Percentiles rank a stretch among this genome's conserved stretches.
Evolutionary conservation across 2,888 invertebrate species (phyloP).

Genomic region (Thereva nobilitata): DNA sequence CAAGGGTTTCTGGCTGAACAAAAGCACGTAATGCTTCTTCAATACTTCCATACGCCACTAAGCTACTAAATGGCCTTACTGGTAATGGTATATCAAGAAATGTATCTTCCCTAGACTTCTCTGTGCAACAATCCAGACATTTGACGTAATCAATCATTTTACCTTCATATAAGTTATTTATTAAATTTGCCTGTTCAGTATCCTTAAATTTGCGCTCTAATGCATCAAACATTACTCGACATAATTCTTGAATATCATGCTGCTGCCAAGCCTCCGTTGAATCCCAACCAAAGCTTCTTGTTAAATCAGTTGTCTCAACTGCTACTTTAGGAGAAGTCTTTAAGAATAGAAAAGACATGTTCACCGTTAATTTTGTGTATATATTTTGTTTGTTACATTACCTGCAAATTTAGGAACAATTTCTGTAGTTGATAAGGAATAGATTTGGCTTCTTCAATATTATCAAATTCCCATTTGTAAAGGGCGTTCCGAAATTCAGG

Average conservation of each 20-base stretch:
- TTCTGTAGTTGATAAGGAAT: slow-evolving; percentile 87
- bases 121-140: slow-evolving; percentile 81
- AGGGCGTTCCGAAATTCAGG: slow-evolving; percentile 89
- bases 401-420: slow-evolving; percentile 81
- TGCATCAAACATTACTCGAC: slow-evolving; percentile 89
- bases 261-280: slow-evolving; percentile 89
- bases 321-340: slow-evolving; percentile 77
- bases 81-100: slow-evolving; percentile 86
- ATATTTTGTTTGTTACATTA: slow-evolving; percentile 47
- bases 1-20: slow-evolving; percentile 80
- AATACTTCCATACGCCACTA: slow-evolving; percentile 75
- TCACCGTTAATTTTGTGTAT: background rate
- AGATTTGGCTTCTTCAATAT: slow-evolving; percentile 70
- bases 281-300: slow-evolving; percentile 89
- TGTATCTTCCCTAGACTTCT: slow-evolving; percentile 80
- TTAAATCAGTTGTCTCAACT: slow-evolving; percentile 84
- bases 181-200: slow-evolving; percentile 79
- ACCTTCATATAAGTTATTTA: slow-evolving; percentile 76
- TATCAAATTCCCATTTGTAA: slow-evolving; percentile 81
- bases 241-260: slow-evolving; percentile 89
- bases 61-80: slow-evolving; percentile 79
- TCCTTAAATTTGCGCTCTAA: slow-evolving; percentile 82
- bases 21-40: slow-evolving; percentile 83
- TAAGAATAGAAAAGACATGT: slow-evolving; percentile 40
- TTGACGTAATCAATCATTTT: slow-evolving; percentile 88